Conservation (phyloP, 2,797 vertebrate genomes). For the Mareca strepera region DNA sequence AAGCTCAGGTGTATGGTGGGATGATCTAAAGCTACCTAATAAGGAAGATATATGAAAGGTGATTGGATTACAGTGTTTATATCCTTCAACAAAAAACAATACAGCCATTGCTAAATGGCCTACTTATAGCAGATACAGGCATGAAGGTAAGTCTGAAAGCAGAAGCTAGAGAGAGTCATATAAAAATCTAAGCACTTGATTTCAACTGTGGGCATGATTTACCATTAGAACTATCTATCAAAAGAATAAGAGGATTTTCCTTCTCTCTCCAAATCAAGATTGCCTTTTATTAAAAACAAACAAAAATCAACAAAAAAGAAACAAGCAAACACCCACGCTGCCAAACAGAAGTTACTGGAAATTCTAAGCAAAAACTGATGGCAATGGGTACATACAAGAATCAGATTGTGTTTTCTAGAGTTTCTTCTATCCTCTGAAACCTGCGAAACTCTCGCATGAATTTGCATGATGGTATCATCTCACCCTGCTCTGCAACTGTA, state of each 20-base stretch:
- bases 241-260: not conserved
- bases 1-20: not conserved
- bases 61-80: not conserved
- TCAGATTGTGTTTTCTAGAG: not conserved
- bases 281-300: not conserved
- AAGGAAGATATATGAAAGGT: not conserved
- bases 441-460: not conserved
- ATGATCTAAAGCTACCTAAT: not conserved
- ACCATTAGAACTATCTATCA: not conserved
- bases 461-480: not conserved
- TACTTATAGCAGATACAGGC: not conserved
- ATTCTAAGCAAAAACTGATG: not conserved
- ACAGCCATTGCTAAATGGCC: not conserved
- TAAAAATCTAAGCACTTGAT: not conserved
- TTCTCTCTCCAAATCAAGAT: not conserved
- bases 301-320: not conserved
- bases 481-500: not conserved
- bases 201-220: not conserved
- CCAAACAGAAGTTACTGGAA: not conserved
- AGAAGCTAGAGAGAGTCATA: not conserved
- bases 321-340: not conserved
- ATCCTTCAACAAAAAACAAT: not conserved
- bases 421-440: not conserved
- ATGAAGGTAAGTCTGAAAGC: not conserved
- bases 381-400: not conserved